Base-by-base conservation (phyloP, 1,140 invertebrate species). In the Wasmannia auropunctata region DNA sequence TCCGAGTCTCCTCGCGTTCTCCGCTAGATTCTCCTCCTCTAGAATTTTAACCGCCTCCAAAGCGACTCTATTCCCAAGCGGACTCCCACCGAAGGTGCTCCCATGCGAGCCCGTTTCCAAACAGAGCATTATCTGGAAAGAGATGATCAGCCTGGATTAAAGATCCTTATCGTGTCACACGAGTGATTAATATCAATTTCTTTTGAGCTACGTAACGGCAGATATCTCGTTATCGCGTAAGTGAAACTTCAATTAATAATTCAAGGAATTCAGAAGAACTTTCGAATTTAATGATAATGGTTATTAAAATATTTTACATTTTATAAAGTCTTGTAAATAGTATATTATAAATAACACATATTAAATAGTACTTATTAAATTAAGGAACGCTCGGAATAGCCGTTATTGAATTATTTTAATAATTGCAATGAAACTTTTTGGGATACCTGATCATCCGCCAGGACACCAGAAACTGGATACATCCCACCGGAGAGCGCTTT, bases 401-500 rank as follows among this genome's bases (percentile, higher is more conserved):
- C 22, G 8, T 22, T 65, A 65, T 75, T 37, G 8, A 49, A 79
- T 65, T 19, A 22, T 60, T 81, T 62, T 25, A 75, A n/a, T n/a
- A 11, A 22, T 37, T 25, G n/a, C 65, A 31, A 51, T 40, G 60
- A 79, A 46, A n/a, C n/a, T 25, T 70, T 77, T 56, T 46, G 3
- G 22, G 10, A 81, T 28, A 98, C 96, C 67, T 96, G 93, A 94
- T 98, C 96, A 93, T 97, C 96, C 2, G 97, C 96, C 28, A 98
- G 91, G 3, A 98, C 96, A 34, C 97, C 97, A 2, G 97, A 98
- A 91, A 98, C 97, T 0, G 98, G 98, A 83, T 97, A 96, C 79
- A 98, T 95, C 56, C 98, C 98, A n/a, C 97, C 98, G n/a, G 97
- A 97, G 8, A 98, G 93, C 3, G 98, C 98, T 95, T 98, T 98